These are phyloP conservation scores for Glaucopsyche alexis DNA, from an alignment of 2,888 invertebrate genomes.

Conservation along the genomic window DNA sequence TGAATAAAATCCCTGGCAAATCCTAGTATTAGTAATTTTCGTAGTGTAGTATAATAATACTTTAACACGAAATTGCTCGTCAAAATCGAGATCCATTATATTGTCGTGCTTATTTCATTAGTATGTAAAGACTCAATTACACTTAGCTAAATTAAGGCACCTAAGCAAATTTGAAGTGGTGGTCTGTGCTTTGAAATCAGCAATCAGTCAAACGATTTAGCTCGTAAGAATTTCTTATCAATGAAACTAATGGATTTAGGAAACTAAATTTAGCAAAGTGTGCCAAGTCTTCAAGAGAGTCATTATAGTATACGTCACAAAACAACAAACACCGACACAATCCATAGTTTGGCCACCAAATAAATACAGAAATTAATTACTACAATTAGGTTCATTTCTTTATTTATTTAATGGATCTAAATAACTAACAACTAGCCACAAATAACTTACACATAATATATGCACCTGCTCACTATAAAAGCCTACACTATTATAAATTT, in stretches of 20 bases:
- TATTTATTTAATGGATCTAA: not conserved
- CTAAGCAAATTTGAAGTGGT: not conserved
- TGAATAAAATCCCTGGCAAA: not conserved
- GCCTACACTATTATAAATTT: constrained; percentile 33
- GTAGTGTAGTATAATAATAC: not conserved
- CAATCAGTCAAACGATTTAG: not conserved
- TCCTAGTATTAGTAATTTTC: not conserved
- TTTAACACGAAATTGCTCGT: not conserved
- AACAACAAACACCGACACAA: not conserved
- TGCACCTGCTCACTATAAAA: constrained; percentile 20
- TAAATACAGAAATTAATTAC: not conserved
- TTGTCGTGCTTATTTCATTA: not conserved
- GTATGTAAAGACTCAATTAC: not conserved
- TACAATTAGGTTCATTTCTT: not conserved
- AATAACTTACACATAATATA: constrained; percentile 14
- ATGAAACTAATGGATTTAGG: not conserved
- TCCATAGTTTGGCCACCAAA: not conserved
- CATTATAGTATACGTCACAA: not conserved
- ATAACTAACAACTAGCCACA: not conserved
- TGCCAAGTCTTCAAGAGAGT: not conserved
- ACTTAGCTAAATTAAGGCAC: constrained; percentile 16
- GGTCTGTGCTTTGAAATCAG: not conserved
- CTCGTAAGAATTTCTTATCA: not conserved
- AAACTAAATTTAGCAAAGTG: constrained; percentile 14
- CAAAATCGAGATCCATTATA: not conserved